A percentile compares a stretch with the other conserved stretches of the same genome.
These are phyloP conservation scores for Semnornis frantzii DNA, from an alignment of 2,113 vertebrate genomes.

Conservation along the genomic window DNA sequence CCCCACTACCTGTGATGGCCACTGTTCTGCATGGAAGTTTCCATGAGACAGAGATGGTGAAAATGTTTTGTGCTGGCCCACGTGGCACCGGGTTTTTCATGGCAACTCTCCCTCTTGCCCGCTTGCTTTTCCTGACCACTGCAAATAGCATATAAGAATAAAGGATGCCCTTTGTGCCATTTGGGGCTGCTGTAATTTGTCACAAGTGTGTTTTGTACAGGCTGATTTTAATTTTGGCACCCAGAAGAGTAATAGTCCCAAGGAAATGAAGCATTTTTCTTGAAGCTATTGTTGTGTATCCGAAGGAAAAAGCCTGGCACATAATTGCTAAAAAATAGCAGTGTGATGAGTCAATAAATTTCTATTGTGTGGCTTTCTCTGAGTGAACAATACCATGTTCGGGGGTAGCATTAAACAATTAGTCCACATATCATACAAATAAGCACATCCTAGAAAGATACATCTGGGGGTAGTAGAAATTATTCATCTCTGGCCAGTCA, in stretches of 20 bases:
- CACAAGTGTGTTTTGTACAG: conserved; percentile 6
- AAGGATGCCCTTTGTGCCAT: background rate
- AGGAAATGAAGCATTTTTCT: conserved; percentile 41
- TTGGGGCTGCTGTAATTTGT: background rate
- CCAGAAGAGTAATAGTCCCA: conserved; percentile 54
- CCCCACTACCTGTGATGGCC: fast-evolving
- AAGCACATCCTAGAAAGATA: conserved; percentile 60
- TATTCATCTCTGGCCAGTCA: conserved; percentile 50
- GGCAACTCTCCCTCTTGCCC: fast-evolving
- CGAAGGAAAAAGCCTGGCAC: conserved; percentile 55
- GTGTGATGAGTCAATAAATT: conserved; percentile 68
- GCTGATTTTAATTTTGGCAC: conserved; percentile 68
- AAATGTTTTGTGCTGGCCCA: background rate
- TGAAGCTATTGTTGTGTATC: conserved; percentile 64
- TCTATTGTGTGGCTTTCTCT: conserved; percentile 63
- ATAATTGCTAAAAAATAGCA: conserved; percentile 69
- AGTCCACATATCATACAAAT: conserved; percentile 66
- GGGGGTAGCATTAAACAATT: conserved; percentile 65
- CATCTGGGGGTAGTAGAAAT: conserved; percentile 58
- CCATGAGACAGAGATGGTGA: fast-evolving
- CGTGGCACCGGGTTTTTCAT: fast-evolving
- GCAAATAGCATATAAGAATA: background rate
- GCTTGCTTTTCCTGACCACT: background rate
- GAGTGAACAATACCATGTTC: conserved; percentile 55
- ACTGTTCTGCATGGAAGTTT: fast-evolving